A percentile compares a stretch with the other conserved stretches of the same genome.
Evolutionary conservation across 2,113 vertebrate genomes (phyloP).

Genomic region (Chlamydotis undulata): DNA sequence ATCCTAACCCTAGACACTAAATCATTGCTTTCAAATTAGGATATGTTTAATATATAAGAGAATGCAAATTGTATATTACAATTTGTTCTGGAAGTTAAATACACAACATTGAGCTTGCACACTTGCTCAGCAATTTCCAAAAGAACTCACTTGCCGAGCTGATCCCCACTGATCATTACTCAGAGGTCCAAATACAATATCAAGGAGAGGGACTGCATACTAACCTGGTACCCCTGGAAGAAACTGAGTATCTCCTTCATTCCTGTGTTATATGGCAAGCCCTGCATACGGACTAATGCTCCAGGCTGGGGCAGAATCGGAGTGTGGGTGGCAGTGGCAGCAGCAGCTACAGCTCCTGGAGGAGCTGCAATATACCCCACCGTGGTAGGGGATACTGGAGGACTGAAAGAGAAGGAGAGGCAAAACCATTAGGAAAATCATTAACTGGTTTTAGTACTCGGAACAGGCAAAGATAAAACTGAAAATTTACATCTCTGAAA

Average conservation of each 20-base stretch:
- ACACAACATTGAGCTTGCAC: neutral
- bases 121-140: neutral
- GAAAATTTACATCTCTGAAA: neutral
- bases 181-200: neutral
- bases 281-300: constrained; percentile 93
- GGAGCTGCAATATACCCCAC: constrained; percentile 91
- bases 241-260: constrained; percentile 97
- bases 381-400: constrained; percentile 93
- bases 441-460: neutral
- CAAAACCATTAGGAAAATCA: neutral
- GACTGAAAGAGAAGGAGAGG: constrained; percentile 71
- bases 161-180: neutral
- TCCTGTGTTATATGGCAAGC: constrained; percentile 91
- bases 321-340: constrained; percentile 80
- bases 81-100: neutral
- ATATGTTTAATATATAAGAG: neutral
- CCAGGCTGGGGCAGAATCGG: constrained; percentile 86
- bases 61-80: neutral
- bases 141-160: neutral
- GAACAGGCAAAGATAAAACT: neutral
- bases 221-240: constrained; percentile 98
- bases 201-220: neutral
- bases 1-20: neutral
- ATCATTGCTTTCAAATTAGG: neutral
- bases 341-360: constrained; percentile 83